Evolutionary conservation across 1,140 invertebrate species (phyloP).

Genomic region (Tetramorium parvispinum): DNA sequence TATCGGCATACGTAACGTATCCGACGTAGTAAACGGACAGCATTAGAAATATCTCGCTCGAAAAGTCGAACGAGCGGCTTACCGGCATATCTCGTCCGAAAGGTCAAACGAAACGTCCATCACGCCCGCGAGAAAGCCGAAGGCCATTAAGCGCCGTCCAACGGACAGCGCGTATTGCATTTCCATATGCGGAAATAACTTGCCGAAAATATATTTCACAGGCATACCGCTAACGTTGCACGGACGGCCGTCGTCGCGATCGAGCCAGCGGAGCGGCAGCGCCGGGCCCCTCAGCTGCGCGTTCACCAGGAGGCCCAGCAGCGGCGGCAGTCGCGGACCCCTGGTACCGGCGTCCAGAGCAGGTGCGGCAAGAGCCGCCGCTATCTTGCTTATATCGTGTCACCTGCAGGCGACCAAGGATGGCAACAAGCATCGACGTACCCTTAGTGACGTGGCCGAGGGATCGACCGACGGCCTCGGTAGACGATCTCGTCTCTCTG

Average conservation of each 20-base stretch:
- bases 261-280: conserved; percentile 88
- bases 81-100: background rate
- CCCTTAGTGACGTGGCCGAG: conserved; percentile 87
- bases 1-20: background rate
- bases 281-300: conserved; percentile 88
- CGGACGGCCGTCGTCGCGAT: conserved; percentile 88
- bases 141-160: background rate
- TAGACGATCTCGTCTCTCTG: conserved; percentile 80
- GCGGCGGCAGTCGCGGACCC: conserved; percentile 87
- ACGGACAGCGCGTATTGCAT: background rate
- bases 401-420: conserved; percentile 88
- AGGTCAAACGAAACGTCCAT: conserved; percentile 14
- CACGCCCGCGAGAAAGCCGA: background rate
- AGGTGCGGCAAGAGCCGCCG: conserved; percentile 95
- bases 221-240: conserved; percentile 88
- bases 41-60: background rate
- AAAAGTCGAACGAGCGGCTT: background rate
- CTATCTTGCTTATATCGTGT: conserved; percentile 96
- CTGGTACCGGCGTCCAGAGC: conserved; percentile 91
- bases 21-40: background rate
- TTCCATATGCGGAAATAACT: background rate
- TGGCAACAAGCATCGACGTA: conserved; percentile 83
- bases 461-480: conserved; percentile 85
- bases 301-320: conserved; percentile 87
- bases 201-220: conserved; percentile 73